Evolutionary conservation across 2,888 invertebrate species (phyloP).

Genomic region (Drosophila nigricruria): DNA sequence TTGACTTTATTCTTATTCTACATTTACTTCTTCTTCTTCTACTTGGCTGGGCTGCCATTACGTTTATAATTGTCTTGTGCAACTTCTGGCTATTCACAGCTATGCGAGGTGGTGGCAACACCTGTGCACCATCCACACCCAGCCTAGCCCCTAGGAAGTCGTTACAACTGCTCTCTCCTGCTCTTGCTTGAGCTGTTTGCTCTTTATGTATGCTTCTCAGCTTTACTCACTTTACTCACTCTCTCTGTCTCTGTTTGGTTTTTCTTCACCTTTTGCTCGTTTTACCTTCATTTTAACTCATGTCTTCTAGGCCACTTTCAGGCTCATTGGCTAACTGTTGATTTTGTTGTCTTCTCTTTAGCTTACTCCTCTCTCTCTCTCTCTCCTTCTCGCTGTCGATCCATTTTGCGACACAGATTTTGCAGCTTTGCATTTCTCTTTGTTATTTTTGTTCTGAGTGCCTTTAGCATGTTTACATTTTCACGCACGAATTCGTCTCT

Average conservation of each 20-base stretch:
- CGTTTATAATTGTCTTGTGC: constrained; percentile 80
- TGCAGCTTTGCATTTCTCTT: constrained; percentile 24
- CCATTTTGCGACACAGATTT: constrained; percentile 73
- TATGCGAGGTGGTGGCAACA: constrained; percentile 35
- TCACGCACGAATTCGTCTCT: constrained; percentile 73
- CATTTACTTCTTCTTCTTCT: constrained; percentile 27
- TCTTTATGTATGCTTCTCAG: constrained; percentile 10
- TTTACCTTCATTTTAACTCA: constrained; percentile 7
- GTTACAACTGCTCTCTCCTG: constrained; percentile 9
- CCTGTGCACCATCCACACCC: constrained; percentile 38
- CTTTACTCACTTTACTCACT: neutral
- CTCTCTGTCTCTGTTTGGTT: neutral
- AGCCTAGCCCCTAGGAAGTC: constrained; percentile 19
- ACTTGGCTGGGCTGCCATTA: constrained; percentile 61
- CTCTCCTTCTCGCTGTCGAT: constrained; percentile 31
- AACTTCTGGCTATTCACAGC: constrained; percentile 62
- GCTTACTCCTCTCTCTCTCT: neutral
- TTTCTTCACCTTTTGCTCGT: neutral
- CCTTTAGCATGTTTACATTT: constrained; percentile 72
- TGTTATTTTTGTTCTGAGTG: constrained; percentile 32
- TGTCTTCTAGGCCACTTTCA: constrained; percentile 55
- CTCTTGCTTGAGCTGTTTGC: constrained; percentile 10
- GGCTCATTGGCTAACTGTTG: constrained; percentile 80
- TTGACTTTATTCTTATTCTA: constrained; percentile 11
- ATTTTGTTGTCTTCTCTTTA: constrained; percentile 52